Evolutionary conservation across 2,888 invertebrate species (phyloP).

Genomic region (Thalpophila matura): DNA sequence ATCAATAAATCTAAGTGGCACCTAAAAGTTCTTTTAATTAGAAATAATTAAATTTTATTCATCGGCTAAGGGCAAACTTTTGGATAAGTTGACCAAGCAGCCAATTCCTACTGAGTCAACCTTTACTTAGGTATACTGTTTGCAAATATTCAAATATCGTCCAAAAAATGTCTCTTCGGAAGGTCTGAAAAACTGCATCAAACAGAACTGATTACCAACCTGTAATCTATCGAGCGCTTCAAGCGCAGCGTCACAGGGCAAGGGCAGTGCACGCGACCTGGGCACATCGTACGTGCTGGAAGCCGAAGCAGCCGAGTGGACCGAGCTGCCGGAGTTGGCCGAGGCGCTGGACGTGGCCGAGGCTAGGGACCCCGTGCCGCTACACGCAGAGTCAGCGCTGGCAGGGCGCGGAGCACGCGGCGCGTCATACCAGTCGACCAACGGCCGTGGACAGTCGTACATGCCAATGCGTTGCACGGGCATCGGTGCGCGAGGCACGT

Average conservation of each 20-base stretch:
- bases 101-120: too few species aligned
- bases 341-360: conserved; percentile 88
- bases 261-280: conserved; percentile 84
- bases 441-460: conserved; percentile 91
- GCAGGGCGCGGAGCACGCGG: conserved; percentile 87
- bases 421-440: conserved; percentile 87
- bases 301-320: conserved; percentile 83
- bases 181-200: not conserved
- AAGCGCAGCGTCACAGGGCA: conserved; percentile 88
- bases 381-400: conserved; percentile 91
- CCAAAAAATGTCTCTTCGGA: too few species aligned
- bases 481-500: conserved; percentile 88
- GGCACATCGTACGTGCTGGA: conserved; percentile 89
- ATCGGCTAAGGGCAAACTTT: too few species aligned
- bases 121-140: not conserved
- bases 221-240: conserved; percentile 88
- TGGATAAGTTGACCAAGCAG: too few species aligned
- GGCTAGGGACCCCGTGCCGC: conserved; percentile 87
- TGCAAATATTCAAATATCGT: not conserved
- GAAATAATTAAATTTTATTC: too few species aligned
- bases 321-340: conserved; percentile 87
- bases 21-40: too few species aligned
- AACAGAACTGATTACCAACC: conserved; percentile 81
- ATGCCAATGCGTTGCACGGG: conserved; percentile 93
- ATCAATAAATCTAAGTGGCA: too few species aligned